These are phyloP conservation scores for Lithosia quadra DNA, from an alignment of 2,888 invertebrate genomes.

Conservation along the genomic window DNA sequence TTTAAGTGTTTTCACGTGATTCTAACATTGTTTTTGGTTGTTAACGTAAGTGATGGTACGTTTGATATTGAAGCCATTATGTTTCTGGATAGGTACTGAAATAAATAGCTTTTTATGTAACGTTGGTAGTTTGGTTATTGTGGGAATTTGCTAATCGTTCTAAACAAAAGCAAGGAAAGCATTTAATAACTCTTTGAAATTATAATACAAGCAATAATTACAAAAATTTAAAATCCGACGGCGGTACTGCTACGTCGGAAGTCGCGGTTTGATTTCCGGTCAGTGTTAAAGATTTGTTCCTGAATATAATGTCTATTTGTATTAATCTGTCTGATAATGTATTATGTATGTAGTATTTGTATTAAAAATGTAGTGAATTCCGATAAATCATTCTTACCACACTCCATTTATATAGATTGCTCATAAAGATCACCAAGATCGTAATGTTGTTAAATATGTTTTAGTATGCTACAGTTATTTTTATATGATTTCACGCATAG, in stretches of 20 bases:
- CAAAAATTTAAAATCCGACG: neutral
- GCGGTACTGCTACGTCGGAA: neutral
- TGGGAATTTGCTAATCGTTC: conserved; percentile 30
- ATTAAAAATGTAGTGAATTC: too few relatives aligned
- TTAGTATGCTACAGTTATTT: neutral
- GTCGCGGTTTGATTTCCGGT: too few relatives aligned
- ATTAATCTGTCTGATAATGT: neutral
- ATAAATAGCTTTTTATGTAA: conserved; percentile 42
- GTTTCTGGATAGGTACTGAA: conserved; percentile 33
- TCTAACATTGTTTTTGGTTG: conserved; percentile 35
- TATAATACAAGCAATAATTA: neutral
- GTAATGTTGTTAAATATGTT: neutral
- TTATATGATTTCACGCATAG: neutral
- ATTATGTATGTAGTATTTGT: too few relatives aligned
- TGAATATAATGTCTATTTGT: neutral
- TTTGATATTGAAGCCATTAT: conserved; percentile 39
- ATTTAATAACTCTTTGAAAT: neutral
- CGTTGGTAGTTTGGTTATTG: conserved; percentile 14
- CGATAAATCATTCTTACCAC: neutral
- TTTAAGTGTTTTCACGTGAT: conserved; percentile 53
- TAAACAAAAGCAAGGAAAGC: conserved; percentile 17
- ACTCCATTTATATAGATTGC: neutral
- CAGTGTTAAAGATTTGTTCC: too few relatives aligned
- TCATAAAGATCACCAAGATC: neutral
- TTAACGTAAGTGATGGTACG: conserved; percentile 44